Evolutionary conservation across 2,113 vertebrate genomes (phyloP), one percentile per base, ranked within the genome.

Genomic region (Nothoprocta pentlandii): DNA sequence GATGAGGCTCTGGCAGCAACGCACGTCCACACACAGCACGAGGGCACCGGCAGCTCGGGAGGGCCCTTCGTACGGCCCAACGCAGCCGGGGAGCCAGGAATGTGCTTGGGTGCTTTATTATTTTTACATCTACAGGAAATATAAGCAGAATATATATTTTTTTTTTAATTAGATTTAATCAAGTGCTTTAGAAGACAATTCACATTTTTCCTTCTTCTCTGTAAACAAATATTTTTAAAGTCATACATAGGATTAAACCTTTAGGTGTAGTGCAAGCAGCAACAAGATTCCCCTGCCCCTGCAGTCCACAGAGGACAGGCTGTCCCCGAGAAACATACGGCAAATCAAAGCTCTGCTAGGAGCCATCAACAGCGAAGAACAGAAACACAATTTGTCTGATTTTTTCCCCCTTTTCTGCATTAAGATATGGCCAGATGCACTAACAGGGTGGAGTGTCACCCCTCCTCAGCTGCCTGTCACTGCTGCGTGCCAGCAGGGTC

Each of bases 61-160:
- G 16, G 30, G 6, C 62, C 71, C 5, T 20, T 36, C 66, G 54
- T 17, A 58, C 70, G 26, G 66, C 28, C 47, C 46, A 56, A 36
- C 1, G 19, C n/a, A 86, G 68, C 0, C 68, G 16, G 20, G 47
- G 87, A 66, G 77, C 28, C 67, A 85, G 64, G 46, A 61, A 39
- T 44, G 7, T 77, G 73, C 28, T 83, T 21, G 2, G 64, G 44
- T 71, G 16, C 93, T 96, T 95, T 96, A 95, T 96, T 97, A 51
- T 80, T 93, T 87, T 91, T 39, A 93, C 59, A 87, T 42, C 53
- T 78, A 80, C 53, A 89, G 34, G 70, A 95, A 89, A 92, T 42
- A 75, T 12, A 16, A 87, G 59, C 68, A 59, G 44, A 83, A 79
- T 70, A 91, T 58, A 93, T 78, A 14, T 20, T 73, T 88, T 78